Conservation (phyloP, 1,140 invertebrate genomes). For the Diuraphis noxia region DNA sequence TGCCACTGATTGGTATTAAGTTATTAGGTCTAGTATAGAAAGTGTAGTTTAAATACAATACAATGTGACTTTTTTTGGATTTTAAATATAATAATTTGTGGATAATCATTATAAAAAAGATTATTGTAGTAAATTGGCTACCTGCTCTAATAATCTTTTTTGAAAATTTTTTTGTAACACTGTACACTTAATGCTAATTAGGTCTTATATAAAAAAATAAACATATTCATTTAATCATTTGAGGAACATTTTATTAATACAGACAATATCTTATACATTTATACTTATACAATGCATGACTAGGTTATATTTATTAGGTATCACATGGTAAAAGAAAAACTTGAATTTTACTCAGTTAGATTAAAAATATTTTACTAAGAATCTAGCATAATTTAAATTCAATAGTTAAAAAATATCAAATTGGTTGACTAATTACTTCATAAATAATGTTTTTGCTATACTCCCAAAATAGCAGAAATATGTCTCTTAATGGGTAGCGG, state of each 20-base stretch:
- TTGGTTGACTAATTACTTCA: constrained; percentile 38
- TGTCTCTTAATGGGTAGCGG: constrained; percentile 40
- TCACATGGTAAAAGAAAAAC: neutral
- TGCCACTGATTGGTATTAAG: no score
- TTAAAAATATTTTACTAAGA: neutral
- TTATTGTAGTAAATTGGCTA: no score
- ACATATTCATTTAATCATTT: neutral
- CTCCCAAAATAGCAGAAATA: constrained; percentile 30
- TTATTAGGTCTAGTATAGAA: no score
- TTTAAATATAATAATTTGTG: no score
- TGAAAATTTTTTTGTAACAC: no score
- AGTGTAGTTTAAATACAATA: neutral
- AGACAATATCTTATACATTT: neutral
- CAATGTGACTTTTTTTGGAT: neutral
- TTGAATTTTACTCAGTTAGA: neutral
- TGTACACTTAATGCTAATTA: no score
- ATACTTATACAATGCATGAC: constrained; percentile 21
- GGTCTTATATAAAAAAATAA: neutral
- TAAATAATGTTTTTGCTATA: constrained; percentile 45
- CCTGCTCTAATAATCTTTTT: no score
- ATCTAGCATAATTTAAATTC: neutral
- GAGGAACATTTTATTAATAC: constrained; percentile 43
- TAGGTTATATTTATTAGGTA: constrained; percentile 20
- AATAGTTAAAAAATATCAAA: constrained; percentile 12
- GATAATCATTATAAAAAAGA: no score